A percentile compares a stretch with the other conserved stretches of the same genome.
These are phyloP conservation scores for Drosophila aldrichi DNA, from an alignment of 2,888 invertebrate genomes.

Conservation along the genomic window DNA sequence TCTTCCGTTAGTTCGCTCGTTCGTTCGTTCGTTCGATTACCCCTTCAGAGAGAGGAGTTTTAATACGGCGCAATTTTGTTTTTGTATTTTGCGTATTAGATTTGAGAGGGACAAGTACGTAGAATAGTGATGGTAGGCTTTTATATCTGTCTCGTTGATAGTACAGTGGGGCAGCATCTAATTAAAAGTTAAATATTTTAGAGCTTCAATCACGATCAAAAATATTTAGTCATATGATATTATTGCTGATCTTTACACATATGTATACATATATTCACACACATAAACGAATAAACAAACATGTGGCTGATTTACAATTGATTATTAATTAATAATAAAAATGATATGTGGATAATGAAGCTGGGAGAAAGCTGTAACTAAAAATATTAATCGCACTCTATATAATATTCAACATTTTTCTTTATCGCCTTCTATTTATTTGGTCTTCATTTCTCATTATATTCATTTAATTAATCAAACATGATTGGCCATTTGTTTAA, in stretches of 20 bases:
- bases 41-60: slow-evolving; percentile 28
- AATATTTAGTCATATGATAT: neutral
- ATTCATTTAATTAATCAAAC: slow-evolving; percentile 47
- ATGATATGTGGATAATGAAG: slow-evolving; percentile 41
- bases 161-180: neutral
- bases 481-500: slow-evolving; percentile 60
- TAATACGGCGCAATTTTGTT: slow-evolving; percentile 55
- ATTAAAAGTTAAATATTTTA: neutral
- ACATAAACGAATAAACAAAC: slow-evolving; percentile 6
- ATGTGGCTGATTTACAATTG: slow-evolving; percentile 52
- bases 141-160: neutral
- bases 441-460: slow-evolving; percentile 34
- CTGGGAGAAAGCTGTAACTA: slow-evolving; percentile 68
- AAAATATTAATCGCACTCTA: slow-evolving; percentile 79
- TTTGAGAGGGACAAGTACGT: slow-evolving; percentile 15
- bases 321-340: slow-evolving; percentile 34
- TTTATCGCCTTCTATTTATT: slow-evolving; percentile 45
- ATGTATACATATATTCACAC: neutral
- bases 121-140: slow-evolving; percentile 23
- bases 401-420: slow-evolving; percentile 49
- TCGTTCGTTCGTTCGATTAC: slow-evolving; percentile 5
- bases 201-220: neutral
- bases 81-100: slow-evolving; percentile 56
- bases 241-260: neutral
- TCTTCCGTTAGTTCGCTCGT: slow-evolving; percentile 4